Percentiles rank a stretch among this genome's conserved stretches.
phyloP scores from a whole-genome alignment of 2,888 invertebrate species.

The Synanthedon vespiformis region DNA sequence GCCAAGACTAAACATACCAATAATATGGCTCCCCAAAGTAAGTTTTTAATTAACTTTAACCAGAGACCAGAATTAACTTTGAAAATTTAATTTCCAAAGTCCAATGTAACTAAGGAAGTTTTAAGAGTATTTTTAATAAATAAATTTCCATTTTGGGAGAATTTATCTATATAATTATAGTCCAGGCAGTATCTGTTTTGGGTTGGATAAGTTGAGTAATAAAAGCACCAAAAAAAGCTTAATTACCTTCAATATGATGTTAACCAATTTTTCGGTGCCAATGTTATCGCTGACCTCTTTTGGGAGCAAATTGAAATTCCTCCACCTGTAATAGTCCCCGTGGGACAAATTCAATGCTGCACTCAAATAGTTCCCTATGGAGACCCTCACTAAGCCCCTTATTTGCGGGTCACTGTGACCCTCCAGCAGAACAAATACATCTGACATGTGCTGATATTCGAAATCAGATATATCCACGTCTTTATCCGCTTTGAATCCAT shows the following conservation, averaged over 20 bases:
- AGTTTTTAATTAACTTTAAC: too few species aligned
- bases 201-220: too few species aligned
- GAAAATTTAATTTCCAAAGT: too few species aligned
- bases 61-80: too few species aligned
- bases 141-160: too few species aligned
- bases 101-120: too few species aligned
- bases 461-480: slow-evolving; percentile 19
- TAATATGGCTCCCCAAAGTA: too few species aligned
- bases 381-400: slow-evolving; percentile 76
- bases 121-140: too few species aligned
- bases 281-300: slow-evolving; percentile 46
- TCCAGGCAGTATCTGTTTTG: too few species aligned
- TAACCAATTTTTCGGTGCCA: slow-evolving; percentile 58
- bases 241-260: slow-evolving; percentile 66
- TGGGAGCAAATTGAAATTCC: slow-evolving; percentile 35
- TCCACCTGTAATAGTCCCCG: slow-evolving; percentile 68
- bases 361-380: slow-evolving; percentile 77
- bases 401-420: slow-evolving; percentile 86
- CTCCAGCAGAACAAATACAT: slow-evolving; percentile 75
- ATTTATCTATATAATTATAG: too few species aligned
- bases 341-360: slow-evolving; percentile 69
- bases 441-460: slow-evolving; percentile 74
- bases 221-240: too few species aligned
- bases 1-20: too few species aligned
- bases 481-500: slow-evolving; percentile 12